A percentile compares a stretch with the other conserved stretches of the same genome.
Evolutionary conservation across 2,113 vertebrate species (phyloP).

Genomic region (Ramphastos sulfuratus): DNA sequence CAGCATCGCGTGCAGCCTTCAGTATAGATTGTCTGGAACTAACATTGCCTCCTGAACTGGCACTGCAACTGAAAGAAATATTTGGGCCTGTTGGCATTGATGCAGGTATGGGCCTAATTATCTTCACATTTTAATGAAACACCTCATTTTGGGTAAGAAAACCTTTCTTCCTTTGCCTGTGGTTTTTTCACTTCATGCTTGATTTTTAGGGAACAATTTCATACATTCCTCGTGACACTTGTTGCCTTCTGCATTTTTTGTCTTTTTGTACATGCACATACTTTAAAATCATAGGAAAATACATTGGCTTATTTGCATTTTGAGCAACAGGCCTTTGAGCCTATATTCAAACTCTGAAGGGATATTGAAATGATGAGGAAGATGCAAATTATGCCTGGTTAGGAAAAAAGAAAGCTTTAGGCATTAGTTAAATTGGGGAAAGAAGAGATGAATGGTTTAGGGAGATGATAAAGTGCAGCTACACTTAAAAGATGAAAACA

Average conservation of each 20-base stretch:
- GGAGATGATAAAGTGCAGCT: neutral
- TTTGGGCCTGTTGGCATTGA: slow-evolving; percentile 95
- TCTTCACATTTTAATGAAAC: neutral
- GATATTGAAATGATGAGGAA: neutral
- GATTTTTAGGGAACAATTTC: neutral
- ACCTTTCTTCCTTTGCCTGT: neutral
- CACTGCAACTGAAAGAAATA: slow-evolving; percentile 91
- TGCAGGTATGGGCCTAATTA: slow-evolving; percentile 81
- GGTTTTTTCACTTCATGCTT: neutral
- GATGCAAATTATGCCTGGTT: neutral
- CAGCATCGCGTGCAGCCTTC: slow-evolving; percentile 63
- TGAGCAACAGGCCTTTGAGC: neutral
- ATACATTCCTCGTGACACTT: neutral
- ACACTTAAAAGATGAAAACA: neutral
- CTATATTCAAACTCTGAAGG: neutral
- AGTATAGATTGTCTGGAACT: slow-evolving; percentile 90
- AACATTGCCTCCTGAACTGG: slow-evolving; percentile 90
- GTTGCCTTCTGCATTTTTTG: neutral
- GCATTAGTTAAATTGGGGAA: neutral
- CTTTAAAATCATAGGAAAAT: neutral
- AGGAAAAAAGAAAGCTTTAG: neutral
- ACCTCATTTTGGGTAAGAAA: neutral
- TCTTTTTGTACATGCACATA: neutral
- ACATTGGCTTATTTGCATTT: neutral
- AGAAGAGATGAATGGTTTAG: neutral